Percentiles rank a stretch among this genome's conserved stretches.
These are phyloP conservation scores for Polia nebulosa DNA, from an alignment of 2,888 invertebrate genomes.

Conservation along the genomic window DNA sequence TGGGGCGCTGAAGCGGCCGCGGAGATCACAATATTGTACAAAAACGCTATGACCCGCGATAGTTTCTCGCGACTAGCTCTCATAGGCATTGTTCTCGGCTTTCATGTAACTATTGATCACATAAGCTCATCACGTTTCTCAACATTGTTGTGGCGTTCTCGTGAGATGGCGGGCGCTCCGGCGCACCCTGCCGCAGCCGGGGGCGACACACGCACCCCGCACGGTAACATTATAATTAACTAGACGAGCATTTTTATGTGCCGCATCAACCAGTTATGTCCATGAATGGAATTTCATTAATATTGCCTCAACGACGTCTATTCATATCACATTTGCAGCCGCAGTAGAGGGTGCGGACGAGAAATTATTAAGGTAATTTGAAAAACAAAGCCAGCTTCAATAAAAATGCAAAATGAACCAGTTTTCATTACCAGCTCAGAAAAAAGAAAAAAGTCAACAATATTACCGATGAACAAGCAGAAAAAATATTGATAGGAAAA, in stretches of 20 bases:
- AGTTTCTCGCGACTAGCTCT: slow-evolving; percentile 82
- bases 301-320: slow-evolving; percentile 73
- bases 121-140: slow-evolving; percentile 81
- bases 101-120: slow-evolving; percentile 84
- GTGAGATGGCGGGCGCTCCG: slow-evolving; percentile 73
- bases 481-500: slow-evolving; percentile 63
- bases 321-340: slow-evolving; percentile 62
- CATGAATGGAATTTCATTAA: slow-evolving; percentile 82
- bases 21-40: slow-evolving; percentile 72
- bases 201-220: slow-evolving; percentile 65
- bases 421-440: slow-evolving; percentile 68
- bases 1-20: slow-evolving; percentile 55
- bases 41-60: slow-evolving; percentile 78
- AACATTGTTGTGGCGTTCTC: slow-evolving; percentile 85
- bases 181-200: slow-evolving; percentile 45
- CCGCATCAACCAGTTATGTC: slow-evolving; percentile 77
- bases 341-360: slow-evolving; percentile 66
- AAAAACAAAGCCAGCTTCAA: slow-evolving; percentile 75
- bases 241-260: slow-evolving; percentile 73
- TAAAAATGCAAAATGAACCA: slow-evolving; percentile 79
- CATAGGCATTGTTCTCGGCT: slow-evolving; percentile 87
- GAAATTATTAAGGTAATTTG: slow-evolving; percentile 76
- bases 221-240: slow-evolving; percentile 82
- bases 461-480: slow-evolving; percentile 62
- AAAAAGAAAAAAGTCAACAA: slow-evolving; percentile 67